Evolutionary conservation across 2,888 invertebrate species (phyloP), one percentile per base, ranked within the genome.

Genomic region (Calephelis perditalis): DNA sequence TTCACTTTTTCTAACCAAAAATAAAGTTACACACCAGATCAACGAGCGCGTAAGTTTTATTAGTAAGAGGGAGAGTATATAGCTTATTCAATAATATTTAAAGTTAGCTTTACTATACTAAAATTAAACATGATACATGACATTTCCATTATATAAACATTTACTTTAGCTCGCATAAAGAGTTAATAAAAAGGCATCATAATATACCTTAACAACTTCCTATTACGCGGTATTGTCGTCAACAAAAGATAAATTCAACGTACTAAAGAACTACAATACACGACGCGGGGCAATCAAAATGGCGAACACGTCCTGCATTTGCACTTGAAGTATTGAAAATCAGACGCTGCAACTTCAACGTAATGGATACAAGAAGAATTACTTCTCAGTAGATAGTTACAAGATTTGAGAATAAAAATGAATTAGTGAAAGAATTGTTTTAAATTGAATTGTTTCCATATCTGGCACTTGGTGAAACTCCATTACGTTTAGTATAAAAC

Each of bases 321-420:
- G 76, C 75, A 85, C 87, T 86, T 84, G 81, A 75, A 74, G 71
- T 79, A 86, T 84, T 84, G 84, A 85, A 85, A 81, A 85, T 86
- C 84, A 82, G 76, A 81, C 35, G 84, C 35, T 52, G 52, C 35
- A 35, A 26, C 49, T 49, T 26, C 35, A 11, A 36, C 36, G 35
- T 35, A 52, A 52, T 52, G 7, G 52, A 52, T 52, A 7, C 40
- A 7, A 8, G 7, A 40, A 40, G 26, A 26, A 26, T 26, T 26
- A 26, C 26, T 26, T 26, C 26, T 3, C 3, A 1, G 26, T 26
- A 2, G 26, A 26, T 26, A 26, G 26, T 1, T 40, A 40, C 40
- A 3, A 40, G 8, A 3, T 7, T 40, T 40, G 40, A 40, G 7
- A 40, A 7, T 7, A 37, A 40, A 40, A 40, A 26, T 26, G 3